Conservation (phyloP, 2,888 invertebrate species). For the Athripsodes cinereus region DNA sequence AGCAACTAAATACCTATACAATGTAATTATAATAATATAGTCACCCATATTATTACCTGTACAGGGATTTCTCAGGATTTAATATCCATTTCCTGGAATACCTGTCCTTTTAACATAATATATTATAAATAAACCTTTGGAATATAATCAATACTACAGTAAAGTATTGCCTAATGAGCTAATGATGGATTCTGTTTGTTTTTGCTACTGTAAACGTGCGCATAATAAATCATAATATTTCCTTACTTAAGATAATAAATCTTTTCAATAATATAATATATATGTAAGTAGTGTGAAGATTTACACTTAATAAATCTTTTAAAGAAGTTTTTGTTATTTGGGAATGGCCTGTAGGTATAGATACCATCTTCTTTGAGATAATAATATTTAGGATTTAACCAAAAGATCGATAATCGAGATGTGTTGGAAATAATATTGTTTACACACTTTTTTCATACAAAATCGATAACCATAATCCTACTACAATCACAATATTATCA, state of each 20-base stretch:
- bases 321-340: not conserved
- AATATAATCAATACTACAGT: not conserved
- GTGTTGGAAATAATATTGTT: no score
- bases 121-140: not conserved
- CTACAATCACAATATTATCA: no score
- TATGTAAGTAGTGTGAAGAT: not conserved
- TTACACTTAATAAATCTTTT: not conserved
- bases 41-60: not conserved
- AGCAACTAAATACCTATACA: no score
- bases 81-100: not conserved
- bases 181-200: not conserved
- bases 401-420: no score
- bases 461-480: no score
- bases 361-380: no score
- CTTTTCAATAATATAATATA: not conserved
- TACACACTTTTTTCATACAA: no score
- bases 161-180: no score
- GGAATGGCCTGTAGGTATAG: no score
- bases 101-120: not conserved
- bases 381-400: no score
- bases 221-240: not conserved
- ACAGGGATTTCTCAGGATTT: not conserved
- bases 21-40: no score
- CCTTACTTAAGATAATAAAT: not conserved
- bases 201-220: not conserved